Conservation (phyloP, 2,888 invertebrate species). For the Cheilosia scutellata region DNA sequence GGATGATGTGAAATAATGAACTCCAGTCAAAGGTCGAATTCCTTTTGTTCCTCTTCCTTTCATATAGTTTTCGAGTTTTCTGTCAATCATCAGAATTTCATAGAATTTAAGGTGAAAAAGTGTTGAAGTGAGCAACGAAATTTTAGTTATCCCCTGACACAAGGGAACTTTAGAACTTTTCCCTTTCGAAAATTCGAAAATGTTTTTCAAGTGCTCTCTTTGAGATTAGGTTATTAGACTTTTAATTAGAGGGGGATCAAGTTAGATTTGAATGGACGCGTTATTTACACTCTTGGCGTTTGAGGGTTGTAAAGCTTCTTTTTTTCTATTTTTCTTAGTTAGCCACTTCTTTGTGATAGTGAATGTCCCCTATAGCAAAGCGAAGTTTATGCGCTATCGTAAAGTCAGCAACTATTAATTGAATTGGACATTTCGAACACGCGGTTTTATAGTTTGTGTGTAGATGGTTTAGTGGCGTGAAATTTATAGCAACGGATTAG, state of each 20-base stretch:
- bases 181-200: neutral
- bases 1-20: conserved; percentile 19
- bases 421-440: conserved; percentile 27
- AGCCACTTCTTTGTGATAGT: too few species aligned
- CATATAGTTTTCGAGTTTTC: neutral
- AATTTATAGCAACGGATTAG: conserved; percentile 28
- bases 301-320: conserved; percentile 1
- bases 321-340: neutral
- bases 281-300: conserved; percentile 19
- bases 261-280: conserved; percentile 22
- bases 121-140: conserved; percentile 34
- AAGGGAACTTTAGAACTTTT: neutral
- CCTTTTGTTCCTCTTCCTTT: neutral
- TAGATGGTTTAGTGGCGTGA: conserved; percentile 8
- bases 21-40: neutral
- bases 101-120: conserved; percentile 30
- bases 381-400: conserved; percentile 39
- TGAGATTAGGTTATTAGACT: conserved; percentile 35
- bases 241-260: conserved; percentile 43
- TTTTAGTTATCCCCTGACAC: neutral
- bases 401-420: conserved; percentile 43
- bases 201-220: conserved; percentile 35
- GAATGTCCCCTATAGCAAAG: neutral
- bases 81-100: conserved; percentile 17
- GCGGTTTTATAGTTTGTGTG: conserved; percentile 38